A percentile compares a stretch with the other conserved stretches of the same genome.
Evolutionary conservation across 1,140 invertebrate genomes (phyloP).

Genomic region (Neodiprion lecontei): DNA sequence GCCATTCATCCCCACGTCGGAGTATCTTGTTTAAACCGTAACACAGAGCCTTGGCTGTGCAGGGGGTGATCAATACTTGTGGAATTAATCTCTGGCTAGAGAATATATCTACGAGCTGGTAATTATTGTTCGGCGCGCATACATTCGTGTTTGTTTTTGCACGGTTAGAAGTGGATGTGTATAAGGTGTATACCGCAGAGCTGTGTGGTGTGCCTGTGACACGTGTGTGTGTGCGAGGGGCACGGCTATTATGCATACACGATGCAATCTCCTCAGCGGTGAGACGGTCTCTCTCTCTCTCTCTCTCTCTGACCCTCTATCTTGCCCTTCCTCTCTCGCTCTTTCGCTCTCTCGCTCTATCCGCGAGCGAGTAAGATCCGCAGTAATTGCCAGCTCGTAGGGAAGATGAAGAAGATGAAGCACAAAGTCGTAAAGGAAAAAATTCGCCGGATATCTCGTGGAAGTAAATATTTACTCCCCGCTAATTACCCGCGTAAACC

Average conservation of each 20-base stretch:
- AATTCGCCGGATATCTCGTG: background rate
- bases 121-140: too few species aligned
- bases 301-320: background rate
- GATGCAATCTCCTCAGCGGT: conserved; percentile 16
- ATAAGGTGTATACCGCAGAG: conserved; percentile 15
- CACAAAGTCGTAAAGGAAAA: conserved; percentile 32
- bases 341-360: background rate
- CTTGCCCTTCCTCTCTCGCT: background rate
- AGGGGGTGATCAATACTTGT: too few species aligned
- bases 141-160: too few species aligned
- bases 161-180: conserved; percentile 18
- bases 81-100: too few species aligned
- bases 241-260: background rate
- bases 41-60: too few species aligned
- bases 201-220: conserved; percentile 20
- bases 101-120: too few species aligned
- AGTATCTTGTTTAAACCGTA: too few species aligned
- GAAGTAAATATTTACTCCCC: conserved; percentile 43
- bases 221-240: conserved; percentile 17
- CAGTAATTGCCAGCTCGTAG: background rate
- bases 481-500: conserved; percentile 25
- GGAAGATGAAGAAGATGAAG: background rate
- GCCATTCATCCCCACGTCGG: too few species aligned
- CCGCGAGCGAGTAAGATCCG: background rate
- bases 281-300: background rate